These are phyloP conservation scores for Drymonia ruficornis DNA, from an alignment of 2,888 invertebrate species.

Conservation along the genomic window DNA sequence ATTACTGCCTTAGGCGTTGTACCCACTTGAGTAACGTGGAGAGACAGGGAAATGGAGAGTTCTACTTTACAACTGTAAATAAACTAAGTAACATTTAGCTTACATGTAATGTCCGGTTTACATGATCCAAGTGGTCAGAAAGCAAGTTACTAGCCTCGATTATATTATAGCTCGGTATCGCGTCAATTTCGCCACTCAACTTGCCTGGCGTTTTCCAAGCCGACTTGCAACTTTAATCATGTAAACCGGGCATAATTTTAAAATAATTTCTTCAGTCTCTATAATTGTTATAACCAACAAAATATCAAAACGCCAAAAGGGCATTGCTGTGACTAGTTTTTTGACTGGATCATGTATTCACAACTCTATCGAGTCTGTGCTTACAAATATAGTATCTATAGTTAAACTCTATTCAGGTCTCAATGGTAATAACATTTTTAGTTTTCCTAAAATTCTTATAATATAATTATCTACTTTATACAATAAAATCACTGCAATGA, in stretches of 20 bases:
- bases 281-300: neutral
- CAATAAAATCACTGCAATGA: neutral
- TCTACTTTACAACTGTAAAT: too few species aligned
- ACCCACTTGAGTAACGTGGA: too few species aligned
- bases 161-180: too few species aligned
- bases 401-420: conserved; percentile 43
- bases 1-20: too few species aligned
- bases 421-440: conserved; percentile 30
- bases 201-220: too few species aligned
- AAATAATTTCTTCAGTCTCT: neutral
- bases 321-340: conserved; percentile 1
- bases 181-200: too few species aligned
- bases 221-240: too few species aligned
- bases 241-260: neutral
- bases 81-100: too few species aligned
- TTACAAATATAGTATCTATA: conserved; percentile 9
- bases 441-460: conserved; percentile 9
- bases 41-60: too few species aligned
- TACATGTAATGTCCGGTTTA: too few species aligned
- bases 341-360: neutral
- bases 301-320: neutral
- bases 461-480: neutral
- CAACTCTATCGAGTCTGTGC: neutral
- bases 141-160: too few species aligned
- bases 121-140: too few species aligned